Base-by-base conservation (phyloP, 2,888 invertebrate genomes). In the Oscheius myriophilus region DNA sequence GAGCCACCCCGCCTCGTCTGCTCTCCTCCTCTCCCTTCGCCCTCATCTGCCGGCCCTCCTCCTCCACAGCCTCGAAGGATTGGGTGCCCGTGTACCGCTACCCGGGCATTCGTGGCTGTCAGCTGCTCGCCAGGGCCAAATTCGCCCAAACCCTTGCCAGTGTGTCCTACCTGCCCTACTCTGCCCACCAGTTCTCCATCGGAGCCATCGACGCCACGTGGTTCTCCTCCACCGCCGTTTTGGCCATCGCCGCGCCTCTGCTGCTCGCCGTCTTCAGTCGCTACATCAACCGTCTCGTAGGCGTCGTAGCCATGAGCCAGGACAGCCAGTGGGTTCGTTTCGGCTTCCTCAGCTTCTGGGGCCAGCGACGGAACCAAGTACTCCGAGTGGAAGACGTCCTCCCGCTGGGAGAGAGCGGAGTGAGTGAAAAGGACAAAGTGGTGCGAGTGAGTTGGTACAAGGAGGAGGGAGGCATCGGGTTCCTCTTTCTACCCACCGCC, bases 51-150 rank as follows among this genome's bases (percentile, higher is more conserved):
- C 33, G 33, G 9, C 4, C 33, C 33, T 33, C 33, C 33, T 33
- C 33, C 9, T 33, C 33, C 33, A n/a, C n/a, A n/a, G n/a, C n/a
- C n/a, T 33, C 33, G 3, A 3, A 3, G 33, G 33, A 33, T 9
- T 33, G 82, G 82, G 42, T 69, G 0, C 70, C 82, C 16, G 76
- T 82, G 2, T 82, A 82, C 58, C 74, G 82, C 11, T 82, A 77
- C 66, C 72, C 67, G 0, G 70, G 73, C 14, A 78, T 82, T 33
- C 62, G 67, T 18, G 52, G 65, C 18, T 75, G 74, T 18, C 71
- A 71, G 6, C 43, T 82, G 7, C 43, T 82, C 3, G 78, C 82
- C 4, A 49, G 78, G 4, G 73, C 72, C 6, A 82, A 82, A 54
- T 46, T 82, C 11, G 53, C 79, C 11, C 82, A 82, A 59, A 82